phyloP scores from a whole-genome alignment of 2,888 invertebrate species.

The Orthosia gracilis region DNA sequence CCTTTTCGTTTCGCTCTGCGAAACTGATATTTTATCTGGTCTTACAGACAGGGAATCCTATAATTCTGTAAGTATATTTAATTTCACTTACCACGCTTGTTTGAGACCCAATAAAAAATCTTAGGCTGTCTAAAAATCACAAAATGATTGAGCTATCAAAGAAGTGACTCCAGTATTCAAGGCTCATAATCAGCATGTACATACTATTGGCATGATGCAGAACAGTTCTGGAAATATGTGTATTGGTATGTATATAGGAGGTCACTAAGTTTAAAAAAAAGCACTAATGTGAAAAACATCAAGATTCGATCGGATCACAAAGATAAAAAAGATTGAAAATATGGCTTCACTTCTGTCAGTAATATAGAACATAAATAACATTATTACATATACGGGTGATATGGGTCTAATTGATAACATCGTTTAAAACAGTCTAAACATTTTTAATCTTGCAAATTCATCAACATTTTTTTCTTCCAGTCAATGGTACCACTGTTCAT shows the following conservation, averaged over 20 bases:
- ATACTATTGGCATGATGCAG: not conserved
- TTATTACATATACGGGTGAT: no score
- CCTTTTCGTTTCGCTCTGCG: constrained; percentile 48
- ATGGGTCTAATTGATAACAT: not conserved
- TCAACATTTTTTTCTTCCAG: constrained; percentile 61
- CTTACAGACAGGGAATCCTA: constrained; percentile 53
- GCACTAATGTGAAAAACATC: not conserved
- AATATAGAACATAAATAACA: not conserved
- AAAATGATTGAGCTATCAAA: not conserved
- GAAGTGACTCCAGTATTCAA: not conserved
- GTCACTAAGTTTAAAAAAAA: not conserved
- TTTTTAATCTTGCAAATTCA: not conserved
- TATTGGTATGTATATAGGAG: no score
- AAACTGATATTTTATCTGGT: constrained; percentile 19
- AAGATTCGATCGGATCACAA: not conserved
- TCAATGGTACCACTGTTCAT: constrained; percentile 77
- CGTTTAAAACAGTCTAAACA: not conserved
- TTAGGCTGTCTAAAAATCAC: not conserved
- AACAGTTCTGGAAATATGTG: not conserved
- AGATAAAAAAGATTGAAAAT: not conserved
- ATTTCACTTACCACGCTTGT: not conserved
- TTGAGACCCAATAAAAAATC: not conserved
- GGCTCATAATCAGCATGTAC: not conserved
- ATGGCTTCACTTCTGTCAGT: not conserved
- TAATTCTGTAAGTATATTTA: constrained; percentile 68